Percentiles rank a stretch among this genome's conserved stretches.
phyloP scores from a whole-genome alignment of 1,140 invertebrate species.

The Neodiprion fabricii region DNA sequence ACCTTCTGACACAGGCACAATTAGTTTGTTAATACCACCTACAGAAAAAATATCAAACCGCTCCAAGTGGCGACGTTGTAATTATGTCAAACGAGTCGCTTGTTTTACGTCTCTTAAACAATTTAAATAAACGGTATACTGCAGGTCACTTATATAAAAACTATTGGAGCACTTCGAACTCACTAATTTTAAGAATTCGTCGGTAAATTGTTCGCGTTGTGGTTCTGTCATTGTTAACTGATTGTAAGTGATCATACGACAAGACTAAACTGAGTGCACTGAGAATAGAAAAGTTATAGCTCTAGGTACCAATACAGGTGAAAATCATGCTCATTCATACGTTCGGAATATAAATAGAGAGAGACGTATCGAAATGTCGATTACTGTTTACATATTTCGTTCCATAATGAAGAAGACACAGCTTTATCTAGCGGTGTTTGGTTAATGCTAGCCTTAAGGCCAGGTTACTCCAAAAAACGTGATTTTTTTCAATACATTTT shows the following conservation, averaged over 20 bases:
- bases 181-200: background rate
- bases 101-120: background rate
- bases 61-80: background rate
- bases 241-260: background rate
- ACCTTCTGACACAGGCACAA: background rate
- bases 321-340: no score
- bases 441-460: background rate
- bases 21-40: background rate
- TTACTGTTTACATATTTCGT: background rate
- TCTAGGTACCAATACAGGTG: no score
- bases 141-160: background rate
- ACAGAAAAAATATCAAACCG: background rate
- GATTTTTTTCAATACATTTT: background rate
- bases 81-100: background rate
- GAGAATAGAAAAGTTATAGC: background rate
- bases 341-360: no score
- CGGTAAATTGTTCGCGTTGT: background rate
- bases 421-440: background rate
- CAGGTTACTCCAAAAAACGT: conserved; percentile 1
- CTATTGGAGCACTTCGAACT: background rate
- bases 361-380: background rate
- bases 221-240: background rate
- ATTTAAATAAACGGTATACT: background rate
- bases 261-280: background rate
- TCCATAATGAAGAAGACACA: background rate